A percentile compares a stretch with the other conserved stretches of the same genome.
phyloP scores from a whole-genome alignment of 2,113 vertebrate genomes.

The Axis porcinus region DNA sequence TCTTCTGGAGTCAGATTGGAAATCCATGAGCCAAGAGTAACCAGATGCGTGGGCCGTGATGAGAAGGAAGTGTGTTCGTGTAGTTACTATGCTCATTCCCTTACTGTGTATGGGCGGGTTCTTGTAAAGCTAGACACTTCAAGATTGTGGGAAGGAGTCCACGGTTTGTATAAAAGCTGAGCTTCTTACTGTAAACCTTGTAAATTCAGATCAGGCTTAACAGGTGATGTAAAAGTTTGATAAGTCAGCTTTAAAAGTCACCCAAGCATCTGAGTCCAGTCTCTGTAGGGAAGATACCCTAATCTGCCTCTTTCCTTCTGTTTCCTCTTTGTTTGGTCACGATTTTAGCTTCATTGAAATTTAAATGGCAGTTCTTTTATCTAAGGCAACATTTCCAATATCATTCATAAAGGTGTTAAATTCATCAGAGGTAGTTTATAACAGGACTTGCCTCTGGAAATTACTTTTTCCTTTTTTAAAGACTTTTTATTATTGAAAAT shows the following conservation, averaged over 20 bases:
- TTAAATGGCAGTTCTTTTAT: not conserved
- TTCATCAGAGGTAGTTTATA: not conserved
- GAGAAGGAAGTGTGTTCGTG: not conserved
- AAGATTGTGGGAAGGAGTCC: not conserved
- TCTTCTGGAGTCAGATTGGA: not conserved
- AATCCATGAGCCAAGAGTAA: not conserved
- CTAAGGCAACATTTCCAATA: not conserved
- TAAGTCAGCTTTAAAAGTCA: not conserved
- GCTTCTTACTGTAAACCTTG: not conserved
- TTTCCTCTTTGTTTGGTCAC: not conserved
- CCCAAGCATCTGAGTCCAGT: not conserved
- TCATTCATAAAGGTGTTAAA: not conserved
- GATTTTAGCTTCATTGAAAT: not conserved
- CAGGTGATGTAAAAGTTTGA: not conserved
- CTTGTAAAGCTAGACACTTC: not conserved
- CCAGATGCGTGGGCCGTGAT: not conserved
- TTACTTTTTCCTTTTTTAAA: not conserved
- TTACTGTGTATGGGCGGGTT: not conserved
- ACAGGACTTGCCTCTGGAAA: not conserved
- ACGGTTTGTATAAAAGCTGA: not conserved
- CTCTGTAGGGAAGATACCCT: not conserved
- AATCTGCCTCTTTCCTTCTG: not conserved
- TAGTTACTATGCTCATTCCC: not conserved
- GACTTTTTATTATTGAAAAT: not conserved
- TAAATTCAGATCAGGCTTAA: conserved; percentile 27